Percentiles rank a stretch among this genome's conserved stretches.
Evolutionary conservation across 2,888 invertebrate genomes (phyloP).

Genomic region (Hofmannophila pseudospretella): DNA sequence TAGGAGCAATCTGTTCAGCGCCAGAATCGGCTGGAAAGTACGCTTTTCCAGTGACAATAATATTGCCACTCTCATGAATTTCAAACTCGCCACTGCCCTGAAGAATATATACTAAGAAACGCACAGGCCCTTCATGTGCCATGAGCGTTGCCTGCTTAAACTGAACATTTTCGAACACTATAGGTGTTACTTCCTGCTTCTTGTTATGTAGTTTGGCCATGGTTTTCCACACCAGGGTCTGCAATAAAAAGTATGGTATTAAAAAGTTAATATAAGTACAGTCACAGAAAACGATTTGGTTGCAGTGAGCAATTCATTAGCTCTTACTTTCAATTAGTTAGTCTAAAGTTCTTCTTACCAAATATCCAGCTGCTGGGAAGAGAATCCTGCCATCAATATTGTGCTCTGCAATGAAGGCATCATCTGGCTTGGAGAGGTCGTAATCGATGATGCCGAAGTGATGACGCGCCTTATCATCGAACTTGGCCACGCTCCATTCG

Average conservation of each 20-base stretch:
- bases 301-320: too few species aligned
- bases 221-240: constrained; percentile 90
- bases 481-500: constrained; percentile 92
- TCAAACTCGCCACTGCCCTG: constrained; percentile 91
- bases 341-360: constrained; percentile 78
- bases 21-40: constrained; percentile 79
- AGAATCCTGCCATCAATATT: constrained; percentile 94
- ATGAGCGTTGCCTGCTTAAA: constrained; percentile 96
- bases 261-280: too few species aligned
- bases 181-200: constrained; percentile 86
- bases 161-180: constrained; percentile 92
- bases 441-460: constrained; percentile 87
- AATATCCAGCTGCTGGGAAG: constrained; percentile 96
- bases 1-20: too few species aligned
- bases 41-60: constrained; percentile 89
- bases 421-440: constrained; percentile 84
- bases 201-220: constrained; percentile 87
- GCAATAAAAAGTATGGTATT: too few species aligned
- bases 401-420: constrained; percentile 89
- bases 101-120: constrained; percentile 89
- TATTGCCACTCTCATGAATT: constrained; percentile 90
- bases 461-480: constrained; percentile 65
- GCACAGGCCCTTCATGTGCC: constrained; percentile 88
- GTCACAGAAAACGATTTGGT: too few species aligned
- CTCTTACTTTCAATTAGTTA: too few species aligned